Evolutionary conservation across 2,113 vertebrate genomes (phyloP).

Genomic region (Notothenia rossii): DNA sequence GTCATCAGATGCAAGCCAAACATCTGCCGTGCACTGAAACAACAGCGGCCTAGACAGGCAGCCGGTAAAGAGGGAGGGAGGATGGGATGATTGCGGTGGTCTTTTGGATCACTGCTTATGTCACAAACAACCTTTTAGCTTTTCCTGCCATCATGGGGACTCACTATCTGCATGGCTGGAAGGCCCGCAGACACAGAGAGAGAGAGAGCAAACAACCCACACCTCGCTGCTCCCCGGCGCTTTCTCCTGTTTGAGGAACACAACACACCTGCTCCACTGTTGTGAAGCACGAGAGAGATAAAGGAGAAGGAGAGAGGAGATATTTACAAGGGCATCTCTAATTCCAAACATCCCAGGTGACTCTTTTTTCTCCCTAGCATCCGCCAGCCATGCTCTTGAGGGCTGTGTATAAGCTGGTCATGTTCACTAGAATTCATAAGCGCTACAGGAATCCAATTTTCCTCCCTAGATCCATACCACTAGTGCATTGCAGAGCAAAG

Average conservation of each 20-base stretch:
- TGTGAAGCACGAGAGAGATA: slow-evolving; percentile 45
- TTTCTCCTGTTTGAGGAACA: slow-evolving; percentile 56
- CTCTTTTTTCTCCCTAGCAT: slow-evolving; percentile 17
- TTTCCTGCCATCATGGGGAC: slow-evolving; percentile 50
- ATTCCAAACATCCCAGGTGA: slow-evolving; percentile 50
- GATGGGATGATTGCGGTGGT: slow-evolving; percentile 1
- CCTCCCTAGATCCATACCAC: slow-evolving; percentile 57
- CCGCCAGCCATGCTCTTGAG: slow-evolving; percentile 43
- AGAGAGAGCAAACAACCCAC: slow-evolving; percentile 62
- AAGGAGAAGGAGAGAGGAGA: slow-evolving; percentile 19
- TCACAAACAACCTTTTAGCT: slow-evolving; percentile 65
- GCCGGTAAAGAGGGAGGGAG: neutral
- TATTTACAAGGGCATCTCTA: slow-evolving; percentile 50
- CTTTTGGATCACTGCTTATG: slow-evolving; percentile 64
- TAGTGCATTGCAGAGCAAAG: slow-evolving; percentile 31
- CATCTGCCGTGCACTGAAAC: slow-evolving; percentile 26
- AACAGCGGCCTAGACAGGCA: slow-evolving; percentile 15
- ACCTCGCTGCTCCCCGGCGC: slow-evolving; percentile 18
- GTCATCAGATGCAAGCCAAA: slow-evolving; percentile 29
- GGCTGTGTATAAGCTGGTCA: slow-evolving; percentile 67
- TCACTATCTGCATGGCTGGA: slow-evolving; percentile 63
- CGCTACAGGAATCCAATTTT: slow-evolving; percentile 66
- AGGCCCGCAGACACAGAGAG: slow-evolving; percentile 35
- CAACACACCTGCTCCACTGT: slow-evolving; percentile 59
- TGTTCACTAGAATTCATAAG: slow-evolving; percentile 68